A percentile compares a stretch with the other conserved stretches of the same genome.
phyloP scores from a whole-genome alignment of 2,797 vertebrate species.

The Neosilurus mollespiculum region DNA sequence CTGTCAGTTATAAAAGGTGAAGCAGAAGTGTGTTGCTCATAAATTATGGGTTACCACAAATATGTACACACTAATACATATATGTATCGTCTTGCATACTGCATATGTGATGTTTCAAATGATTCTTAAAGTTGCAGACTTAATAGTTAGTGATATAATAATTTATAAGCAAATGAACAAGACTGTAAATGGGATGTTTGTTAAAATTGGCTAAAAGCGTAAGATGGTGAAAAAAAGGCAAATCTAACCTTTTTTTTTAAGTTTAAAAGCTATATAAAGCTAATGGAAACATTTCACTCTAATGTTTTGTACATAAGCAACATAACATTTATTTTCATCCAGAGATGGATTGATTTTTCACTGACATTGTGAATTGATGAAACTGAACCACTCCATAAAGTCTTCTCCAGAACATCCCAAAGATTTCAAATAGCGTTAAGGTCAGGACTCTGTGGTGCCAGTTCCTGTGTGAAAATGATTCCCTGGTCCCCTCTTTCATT shows the following conservation, averaged over 20 bases:
- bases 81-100: too few relatives aligned
- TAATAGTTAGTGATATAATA: not conserved
- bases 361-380: too few relatives aligned
- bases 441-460: too few relatives aligned
- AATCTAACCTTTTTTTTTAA: not conserved
- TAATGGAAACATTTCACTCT: not conserved
- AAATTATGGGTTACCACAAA: not conserved
- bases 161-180: not conserved
- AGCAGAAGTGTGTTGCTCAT: conserved; percentile 2
- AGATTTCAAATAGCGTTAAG: too few relatives aligned
- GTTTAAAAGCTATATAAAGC: not conserved
- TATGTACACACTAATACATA: not conserved
- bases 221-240: not conserved
- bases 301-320: too few relatives aligned
- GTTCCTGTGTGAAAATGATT: too few relatives aligned
- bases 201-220: not conserved
- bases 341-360: too few relatives aligned
- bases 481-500: too few relatives aligned
- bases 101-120: not conserved
- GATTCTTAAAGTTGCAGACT: not conserved
- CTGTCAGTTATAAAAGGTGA: conserved; percentile 31
- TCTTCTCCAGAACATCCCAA: too few relatives aligned
- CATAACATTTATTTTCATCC: too few relatives aligned
- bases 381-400: too few relatives aligned
- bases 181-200: not conserved